Percentiles rank a stretch among this genome's conserved stretches.
These are phyloP conservation scores for Corapipo altera DNA, from an alignment of 2,113 vertebrate species.

Conservation along the genomic window DNA sequence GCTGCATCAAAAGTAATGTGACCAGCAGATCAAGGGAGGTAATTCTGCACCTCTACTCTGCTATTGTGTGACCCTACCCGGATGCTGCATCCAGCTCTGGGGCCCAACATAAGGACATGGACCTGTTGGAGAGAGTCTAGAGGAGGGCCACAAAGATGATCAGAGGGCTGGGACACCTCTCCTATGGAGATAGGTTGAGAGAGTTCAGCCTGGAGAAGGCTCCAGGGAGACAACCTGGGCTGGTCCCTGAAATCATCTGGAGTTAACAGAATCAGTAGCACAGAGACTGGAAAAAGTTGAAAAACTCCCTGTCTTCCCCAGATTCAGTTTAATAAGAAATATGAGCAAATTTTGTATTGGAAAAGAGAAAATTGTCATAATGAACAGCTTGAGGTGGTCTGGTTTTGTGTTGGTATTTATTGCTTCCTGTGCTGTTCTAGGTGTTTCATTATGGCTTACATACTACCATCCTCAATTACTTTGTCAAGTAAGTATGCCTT, in stretches of 20 bases:
- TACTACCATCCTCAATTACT: not conserved
- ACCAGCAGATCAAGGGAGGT: not conserved
- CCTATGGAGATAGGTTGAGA: not conserved
- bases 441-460: not conserved
- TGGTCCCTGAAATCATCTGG: not conserved
- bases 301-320: not conserved
- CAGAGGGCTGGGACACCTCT: not conserved
- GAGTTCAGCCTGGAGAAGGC: not conserved
- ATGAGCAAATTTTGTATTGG: fast-evolving
- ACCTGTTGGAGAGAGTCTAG: not conserved
- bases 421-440: not conserved
- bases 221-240: not conserved
- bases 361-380: not conserved
- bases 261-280: not conserved
- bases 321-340: not conserved
- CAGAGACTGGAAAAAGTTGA: not conserved
- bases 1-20: not conserved
- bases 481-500: not conserved
- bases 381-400: not conserved
- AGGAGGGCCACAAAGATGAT: not conserved
- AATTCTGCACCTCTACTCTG: not conserved
- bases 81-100: not conserved
- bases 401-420: not conserved
- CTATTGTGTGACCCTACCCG: not conserved
- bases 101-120: not conserved